Base-by-base conservation (phyloP, 2,113 vertebrate species). In the Prunella himalayana region DNA sequence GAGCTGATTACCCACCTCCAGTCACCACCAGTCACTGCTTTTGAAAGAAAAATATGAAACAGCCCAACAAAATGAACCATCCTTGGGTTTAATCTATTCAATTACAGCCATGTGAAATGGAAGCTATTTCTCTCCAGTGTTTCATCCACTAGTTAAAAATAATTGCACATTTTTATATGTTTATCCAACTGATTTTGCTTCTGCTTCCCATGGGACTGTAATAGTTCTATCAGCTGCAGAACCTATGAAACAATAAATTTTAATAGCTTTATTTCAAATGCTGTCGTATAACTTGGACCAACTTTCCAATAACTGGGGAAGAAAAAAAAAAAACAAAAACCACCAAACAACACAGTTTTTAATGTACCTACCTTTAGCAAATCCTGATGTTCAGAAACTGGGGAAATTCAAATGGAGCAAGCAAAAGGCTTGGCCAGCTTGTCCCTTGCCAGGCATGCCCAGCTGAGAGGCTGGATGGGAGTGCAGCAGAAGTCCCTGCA, bases 71-170 rank as follows among this genome's bases (percentile, higher is more conserved):
- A 87, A 93, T 45, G 31, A 95, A 53, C 69, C 31, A n/a, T 91
- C 44, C 49, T 45, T 66, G 33, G 13, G 13, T 71, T 93, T 79
- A 79, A 96, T 82, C 64, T 92, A 33, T 94, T 94, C 50, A 73
- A 45, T 86, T 71, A 81, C 37, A 81, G 59, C 23, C 68, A 72
- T 27, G 28, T 88, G 70, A 91, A 95, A 93, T 13, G 77, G 66
- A 63, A 87, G 90, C 64, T 79, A 57, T 72, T 92, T 84, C 77
- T 92, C 61, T 88, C 63, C 57, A 44, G 31, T 76, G 49, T 90
- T 96, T 95, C 92, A 93, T 94, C 86, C 75, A 77, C 57, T 49
- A 92, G 60, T 93, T 91, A 51, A 96, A 95, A 95, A 95, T 94
- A 92, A 97, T 92, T 53, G 81, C 57, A 72, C 61, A 64, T 82